A percentile compares a stretch with the other conserved stretches of the same genome.
Evolutionary conservation across 1,140 invertebrate genomes (phyloP).

Genomic region (Probaryconus sp.): DNA sequence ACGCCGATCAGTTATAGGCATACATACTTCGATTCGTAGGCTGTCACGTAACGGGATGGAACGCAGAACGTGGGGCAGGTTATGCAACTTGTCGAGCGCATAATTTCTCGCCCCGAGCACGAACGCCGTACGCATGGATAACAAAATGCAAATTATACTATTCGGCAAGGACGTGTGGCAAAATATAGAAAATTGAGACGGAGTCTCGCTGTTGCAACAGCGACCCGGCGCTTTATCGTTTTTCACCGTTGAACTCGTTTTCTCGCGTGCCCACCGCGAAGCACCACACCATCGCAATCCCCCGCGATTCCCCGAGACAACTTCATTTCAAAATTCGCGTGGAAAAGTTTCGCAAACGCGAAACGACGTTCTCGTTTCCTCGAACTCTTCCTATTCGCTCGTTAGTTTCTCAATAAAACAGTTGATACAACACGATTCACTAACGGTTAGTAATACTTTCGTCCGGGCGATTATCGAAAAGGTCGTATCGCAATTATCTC

Average conservation of each 20-base stretch:
- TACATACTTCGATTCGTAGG: constrained; percentile 41
- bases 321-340: not conserved
- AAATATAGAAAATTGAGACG: constrained; percentile 52
- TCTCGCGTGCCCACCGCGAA: not conserved
- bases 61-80: constrained; percentile 56
- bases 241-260: not conserved
- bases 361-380: not conserved
- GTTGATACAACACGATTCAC: constrained; percentile 48
- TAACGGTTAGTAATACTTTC: constrained; percentile 68
- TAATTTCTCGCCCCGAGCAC: constrained; percentile 66
- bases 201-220: constrained; percentile 7
- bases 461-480: constrained; percentile 62
- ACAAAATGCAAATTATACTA: constrained; percentile 68
- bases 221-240: not conserved
- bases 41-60: constrained; percentile 63
- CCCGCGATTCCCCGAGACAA: not conserved
- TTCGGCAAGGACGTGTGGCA: constrained; percentile 59
- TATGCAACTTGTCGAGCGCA: constrained; percentile 67
- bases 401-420: constrained; percentile 38
- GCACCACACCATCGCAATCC: not conserved
- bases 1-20: constrained; percentile 40
- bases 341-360: constrained; percentile 19
- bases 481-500: constrained; percentile 61
- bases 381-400: constrained; percentile 6
- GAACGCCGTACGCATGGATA: constrained; percentile 35